Evolutionary conservation across 2,797 vertebrate genomes (phyloP).

Genomic region (Novumbra hubbsi): DNA sequence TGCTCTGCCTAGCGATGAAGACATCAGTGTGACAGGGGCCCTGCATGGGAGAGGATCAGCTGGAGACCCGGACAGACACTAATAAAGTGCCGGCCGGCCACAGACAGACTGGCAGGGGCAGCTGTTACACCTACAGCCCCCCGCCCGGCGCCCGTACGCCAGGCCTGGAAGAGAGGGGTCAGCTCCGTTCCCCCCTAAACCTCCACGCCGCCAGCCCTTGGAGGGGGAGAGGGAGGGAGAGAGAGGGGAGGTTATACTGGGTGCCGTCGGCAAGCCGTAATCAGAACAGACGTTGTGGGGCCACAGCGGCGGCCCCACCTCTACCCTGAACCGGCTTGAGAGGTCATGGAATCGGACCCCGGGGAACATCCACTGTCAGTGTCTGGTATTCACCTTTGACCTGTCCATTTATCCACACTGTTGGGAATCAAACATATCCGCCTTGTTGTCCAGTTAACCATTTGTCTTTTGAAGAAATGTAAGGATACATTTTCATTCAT

Average conservation of each 20-base stretch:
- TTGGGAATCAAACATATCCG: not conserved
- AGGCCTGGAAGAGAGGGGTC: constrained; percentile 19
- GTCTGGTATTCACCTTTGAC: constrained; percentile 40
- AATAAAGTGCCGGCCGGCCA: constrained; percentile 86
- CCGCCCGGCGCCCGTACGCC: not conserved
- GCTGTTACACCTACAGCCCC: constrained; percentile 79
- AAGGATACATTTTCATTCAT: no score
- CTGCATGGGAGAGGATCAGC: constrained; percentile 91
- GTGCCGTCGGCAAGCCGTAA: constrained; percentile 37
- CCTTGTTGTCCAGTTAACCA: not conserved
- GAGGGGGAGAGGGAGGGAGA: constrained; percentile 18
- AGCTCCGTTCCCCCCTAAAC: not conserved
- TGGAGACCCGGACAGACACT: constrained; percentile 85
- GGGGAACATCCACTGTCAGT: constrained; percentile 11
- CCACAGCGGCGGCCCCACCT: not conserved
- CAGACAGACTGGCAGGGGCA: constrained; percentile 87
- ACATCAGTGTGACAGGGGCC: constrained; percentile 96
- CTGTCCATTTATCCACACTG: not conserved
- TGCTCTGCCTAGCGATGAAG: constrained; percentile 99
- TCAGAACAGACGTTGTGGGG: constrained; percentile 59
- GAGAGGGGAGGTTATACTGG: constrained; percentile 10
- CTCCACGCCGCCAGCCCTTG: constrained; percentile 16
- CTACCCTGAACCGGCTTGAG: constrained; percentile 22
- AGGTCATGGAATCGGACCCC: constrained; percentile 55
- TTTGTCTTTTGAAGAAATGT: not conserved